Conservation (phyloP, 2,113 vertebrate species). For the Lucifuga dentata region DNA sequence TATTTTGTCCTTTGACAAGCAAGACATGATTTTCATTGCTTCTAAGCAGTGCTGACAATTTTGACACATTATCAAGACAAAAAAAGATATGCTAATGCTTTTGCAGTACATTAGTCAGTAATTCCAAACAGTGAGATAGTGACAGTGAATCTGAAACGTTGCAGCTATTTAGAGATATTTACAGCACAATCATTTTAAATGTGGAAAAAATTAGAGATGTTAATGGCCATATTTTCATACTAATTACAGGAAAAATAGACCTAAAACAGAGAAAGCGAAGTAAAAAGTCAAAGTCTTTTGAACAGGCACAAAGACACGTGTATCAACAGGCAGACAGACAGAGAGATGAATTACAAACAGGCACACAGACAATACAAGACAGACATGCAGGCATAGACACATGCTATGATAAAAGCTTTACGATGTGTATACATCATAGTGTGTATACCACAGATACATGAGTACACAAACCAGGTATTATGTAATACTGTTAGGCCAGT, state of each 20-base stretch:
- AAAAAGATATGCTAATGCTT: not conserved
- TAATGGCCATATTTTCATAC: not conserved
- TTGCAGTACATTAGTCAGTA: not conserved
- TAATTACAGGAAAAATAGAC: not conserved
- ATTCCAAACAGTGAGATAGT: not conserved
- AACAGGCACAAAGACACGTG: not conserved
- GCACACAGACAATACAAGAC: conserved; percentile 30
- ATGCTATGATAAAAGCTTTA: conserved; percentile 57
- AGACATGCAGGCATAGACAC: conserved; percentile 36
- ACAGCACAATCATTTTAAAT: not conserved
- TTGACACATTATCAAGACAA: conserved; percentile 12
- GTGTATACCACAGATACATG: conserved; percentile 28
- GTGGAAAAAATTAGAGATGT: not conserved
- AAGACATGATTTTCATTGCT: conserved; percentile 3
- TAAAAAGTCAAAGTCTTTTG: not conserved
- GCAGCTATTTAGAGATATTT: not conserved
- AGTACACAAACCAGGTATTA: conserved; percentile 33
- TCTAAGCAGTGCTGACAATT: not conserved
- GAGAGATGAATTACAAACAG: conserved; percentile 36
- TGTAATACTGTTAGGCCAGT: conserved; percentile 19
- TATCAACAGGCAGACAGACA: conserved; percentile 18
- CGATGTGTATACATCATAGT: conserved; percentile 30
- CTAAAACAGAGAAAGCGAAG: conserved; percentile 1
- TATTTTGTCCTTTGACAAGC: conserved; percentile 14
- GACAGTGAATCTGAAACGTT: not conserved